Conservation (phyloP, 30 jellyfish, hydroid and myxozoan genomes). For the Clytia hemisphaerica region DNA sequence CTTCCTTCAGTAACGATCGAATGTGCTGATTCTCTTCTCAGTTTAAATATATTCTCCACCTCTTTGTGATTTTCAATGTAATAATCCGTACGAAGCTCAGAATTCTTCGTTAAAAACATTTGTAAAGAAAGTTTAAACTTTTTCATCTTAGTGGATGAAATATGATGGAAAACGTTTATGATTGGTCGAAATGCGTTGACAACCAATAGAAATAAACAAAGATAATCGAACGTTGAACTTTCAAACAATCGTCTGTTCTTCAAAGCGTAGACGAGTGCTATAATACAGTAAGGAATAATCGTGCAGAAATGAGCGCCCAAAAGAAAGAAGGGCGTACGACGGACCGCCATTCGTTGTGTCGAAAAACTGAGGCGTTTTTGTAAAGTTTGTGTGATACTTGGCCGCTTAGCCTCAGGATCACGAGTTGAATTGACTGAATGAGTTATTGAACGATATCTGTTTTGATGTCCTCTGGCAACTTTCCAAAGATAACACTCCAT, state of each 20-base stretch:
- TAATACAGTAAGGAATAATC: not conserved
- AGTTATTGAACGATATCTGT: slow-evolving; percentile 22
- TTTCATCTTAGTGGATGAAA: not conserved
- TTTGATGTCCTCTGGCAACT: slow-evolving; percentile 10
- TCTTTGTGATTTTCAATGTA: slow-evolving; percentile 16
- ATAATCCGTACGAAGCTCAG: slow-evolving; percentile 4
- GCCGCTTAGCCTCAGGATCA: not conserved
- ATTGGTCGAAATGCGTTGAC: slow-evolving; percentile 1
- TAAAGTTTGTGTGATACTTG: not conserved
- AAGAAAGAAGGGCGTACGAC: slow-evolving; percentile 8
- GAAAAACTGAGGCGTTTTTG: slow-evolving; percentile 14
- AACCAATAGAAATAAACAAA: not conserved
- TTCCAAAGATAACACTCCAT: slow-evolving; percentile 2
- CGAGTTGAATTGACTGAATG: not conserved
- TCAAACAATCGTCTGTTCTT: not conserved
- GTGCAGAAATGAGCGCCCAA: not conserved
- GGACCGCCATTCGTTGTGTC: slow-evolving; percentile 2
- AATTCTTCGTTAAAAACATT: too few relatives aligned
- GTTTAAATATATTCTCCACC: slow-evolving; percentile 3
- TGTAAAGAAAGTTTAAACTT: too few relatives aligned
- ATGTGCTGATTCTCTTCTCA: slow-evolving; percentile 11
- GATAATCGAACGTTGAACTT: not conserved
- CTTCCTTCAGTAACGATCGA: slow-evolving; percentile 10
- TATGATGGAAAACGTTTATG: not conserved
- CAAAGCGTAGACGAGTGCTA: not conserved